These are phyloP conservation scores for Xylocopa sonorina DNA, from an alignment of 1,140 invertebrate genomes.

Conservation along the genomic window DNA sequence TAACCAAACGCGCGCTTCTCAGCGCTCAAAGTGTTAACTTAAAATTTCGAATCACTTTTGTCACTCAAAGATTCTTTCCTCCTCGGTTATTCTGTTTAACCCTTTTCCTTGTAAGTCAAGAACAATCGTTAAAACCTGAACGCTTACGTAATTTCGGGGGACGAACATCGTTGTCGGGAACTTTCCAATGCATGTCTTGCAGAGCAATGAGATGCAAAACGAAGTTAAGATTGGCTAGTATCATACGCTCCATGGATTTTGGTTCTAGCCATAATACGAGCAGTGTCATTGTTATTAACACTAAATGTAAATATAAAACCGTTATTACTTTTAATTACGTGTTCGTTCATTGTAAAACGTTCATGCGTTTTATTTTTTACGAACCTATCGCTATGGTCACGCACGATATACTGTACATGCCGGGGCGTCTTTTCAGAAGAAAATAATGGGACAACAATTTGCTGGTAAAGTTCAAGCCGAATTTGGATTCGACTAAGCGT, in stretches of 20 bases:
- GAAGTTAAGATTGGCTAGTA: slow-evolving; percentile 79
- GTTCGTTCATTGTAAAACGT: neutral
- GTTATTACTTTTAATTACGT: neutral
- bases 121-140: neutral
- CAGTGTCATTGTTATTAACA: slow-evolving; percentile 79
- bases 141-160: slow-evolving; percentile 61
- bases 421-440: slow-evolving; percentile 74
- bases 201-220: slow-evolving; percentile 80
- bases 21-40: too few relatives aligned
- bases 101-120: too few relatives aligned
- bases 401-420: slow-evolving; percentile 67
- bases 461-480: slow-evolving; percentile 70
- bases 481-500: slow-evolving; percentile 44
- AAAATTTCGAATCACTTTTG: neutral
- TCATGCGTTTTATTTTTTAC: slow-evolving; percentile 27
- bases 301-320: slow-evolving; percentile 70
- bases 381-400: slow-evolving; percentile 78
- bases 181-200: slow-evolving; percentile 75
- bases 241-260: slow-evolving; percentile 76
- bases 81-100: neutral
- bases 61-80: too few relatives aligned
- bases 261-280: slow-evolving; percentile 79
- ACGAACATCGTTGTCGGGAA: slow-evolving; percentile 77
- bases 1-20: too few relatives aligned
- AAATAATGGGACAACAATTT: slow-evolving; percentile 76